phyloP scores from a whole-genome alignment of 2,113 vertebrate genomes.

The Melanotaenia duboulayi region DNA sequence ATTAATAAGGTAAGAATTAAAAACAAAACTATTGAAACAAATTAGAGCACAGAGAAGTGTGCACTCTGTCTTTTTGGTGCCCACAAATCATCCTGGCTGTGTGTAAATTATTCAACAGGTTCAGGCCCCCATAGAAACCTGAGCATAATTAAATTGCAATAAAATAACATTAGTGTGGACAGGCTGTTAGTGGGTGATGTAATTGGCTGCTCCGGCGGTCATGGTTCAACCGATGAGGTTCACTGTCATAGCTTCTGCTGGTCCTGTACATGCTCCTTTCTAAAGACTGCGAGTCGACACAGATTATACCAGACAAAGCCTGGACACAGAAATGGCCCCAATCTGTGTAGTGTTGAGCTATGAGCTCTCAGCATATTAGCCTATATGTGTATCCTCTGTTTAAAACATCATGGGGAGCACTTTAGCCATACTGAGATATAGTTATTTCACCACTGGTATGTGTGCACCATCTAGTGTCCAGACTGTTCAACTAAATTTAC shows the following conservation, averaged over 20 bases:
- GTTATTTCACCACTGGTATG: slow-evolving; percentile 33
- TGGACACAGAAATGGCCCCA: slow-evolving; percentile 4
- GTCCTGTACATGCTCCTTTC: slow-evolving; percentile 25
- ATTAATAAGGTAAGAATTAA: slow-evolving; percentile 44
- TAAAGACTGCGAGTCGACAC: slow-evolving; percentile 29
- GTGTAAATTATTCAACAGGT: slow-evolving; percentile 83
- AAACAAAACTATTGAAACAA: slow-evolving; percentile 65
- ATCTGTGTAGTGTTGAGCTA: slow-evolving; percentile 3
- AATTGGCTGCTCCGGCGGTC: slow-evolving; percentile 79
- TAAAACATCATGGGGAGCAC: background rate
- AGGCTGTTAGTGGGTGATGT: slow-evolving; percentile 81
- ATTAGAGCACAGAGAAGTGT: slow-evolving; percentile 56
- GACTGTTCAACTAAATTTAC: slow-evolving; percentile 21
- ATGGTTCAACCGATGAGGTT: slow-evolving; percentile 71
- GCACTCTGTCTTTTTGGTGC: slow-evolving; percentile 72
- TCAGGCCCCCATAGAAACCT: slow-evolving; percentile 81
- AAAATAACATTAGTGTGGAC: slow-evolving; percentile 86
- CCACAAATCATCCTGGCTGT: slow-evolving; percentile 82
- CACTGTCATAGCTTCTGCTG: slow-evolving; percentile 59
- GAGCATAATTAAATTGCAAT: slow-evolving; percentile 88
- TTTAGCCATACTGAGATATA: background rate
- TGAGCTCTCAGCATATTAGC: background rate
- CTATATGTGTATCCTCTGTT: slow-evolving; percentile 1
- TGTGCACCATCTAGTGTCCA: slow-evolving; percentile 72
- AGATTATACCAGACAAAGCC: slow-evolving; percentile 3